Evolutionary conservation across 2,113 vertebrate genomes (phyloP).

Genomic region (Chaetorhynchus papuensis): DNA sequence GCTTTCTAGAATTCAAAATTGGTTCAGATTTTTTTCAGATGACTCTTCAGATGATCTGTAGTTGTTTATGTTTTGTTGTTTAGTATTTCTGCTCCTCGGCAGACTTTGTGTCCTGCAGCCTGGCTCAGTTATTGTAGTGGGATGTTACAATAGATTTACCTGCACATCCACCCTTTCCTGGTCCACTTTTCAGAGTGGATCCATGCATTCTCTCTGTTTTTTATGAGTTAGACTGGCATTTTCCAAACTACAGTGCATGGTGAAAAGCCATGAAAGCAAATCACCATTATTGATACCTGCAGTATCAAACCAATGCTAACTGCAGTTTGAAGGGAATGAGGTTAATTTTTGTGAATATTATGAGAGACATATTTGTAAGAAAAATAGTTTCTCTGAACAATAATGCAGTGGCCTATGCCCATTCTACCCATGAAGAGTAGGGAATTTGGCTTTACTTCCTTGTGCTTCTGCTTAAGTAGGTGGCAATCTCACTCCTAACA

Average conservation of each 20-base stretch:
- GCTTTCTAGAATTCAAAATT: neutral
- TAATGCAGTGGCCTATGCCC: neutral
- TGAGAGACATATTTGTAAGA: neutral
- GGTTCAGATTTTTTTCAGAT: neutral
- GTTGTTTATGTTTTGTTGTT: neutral
- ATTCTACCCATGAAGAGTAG: neutral
- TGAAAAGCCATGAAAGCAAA: neutral
- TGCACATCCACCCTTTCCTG: neutral
- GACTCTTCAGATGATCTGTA: neutral
- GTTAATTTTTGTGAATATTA: neutral
- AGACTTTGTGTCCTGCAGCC: neutral
- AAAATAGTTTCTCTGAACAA: neutral
- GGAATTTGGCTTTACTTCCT: neutral
- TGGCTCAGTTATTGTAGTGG: neutral
- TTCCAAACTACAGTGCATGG: neutral
- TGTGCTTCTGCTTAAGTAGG: neutral
- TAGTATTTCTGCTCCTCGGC: neutral
- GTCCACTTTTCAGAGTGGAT: neutral
- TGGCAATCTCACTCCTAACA: neutral
- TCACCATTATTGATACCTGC: neutral
- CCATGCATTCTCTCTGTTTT: neutral
- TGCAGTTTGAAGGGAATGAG: neutral
- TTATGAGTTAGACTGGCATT: neutral
- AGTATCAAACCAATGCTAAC: neutral
- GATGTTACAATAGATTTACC: neutral